phyloP scores from a whole-genome alignment of 2,888 invertebrate genomes.

The Serrognathus titanus region DNA sequence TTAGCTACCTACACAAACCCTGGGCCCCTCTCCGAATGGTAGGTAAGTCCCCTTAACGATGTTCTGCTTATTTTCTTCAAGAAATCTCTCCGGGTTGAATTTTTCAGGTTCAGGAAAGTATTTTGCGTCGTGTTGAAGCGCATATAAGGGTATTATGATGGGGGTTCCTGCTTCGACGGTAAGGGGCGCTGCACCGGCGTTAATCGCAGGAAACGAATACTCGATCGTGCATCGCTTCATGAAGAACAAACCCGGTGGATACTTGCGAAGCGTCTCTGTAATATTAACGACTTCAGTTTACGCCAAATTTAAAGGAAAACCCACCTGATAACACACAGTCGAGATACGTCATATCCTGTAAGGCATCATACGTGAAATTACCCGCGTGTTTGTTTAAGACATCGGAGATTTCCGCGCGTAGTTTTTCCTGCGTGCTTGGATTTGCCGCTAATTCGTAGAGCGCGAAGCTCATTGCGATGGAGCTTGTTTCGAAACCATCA shows the following conservation, averaged over 20 bases:
- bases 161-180: slow-evolving; percentile 35
- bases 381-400: slow-evolving; percentile 37
- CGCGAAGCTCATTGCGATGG: slow-evolving; percentile 43
- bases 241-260: slow-evolving; percentile 24
- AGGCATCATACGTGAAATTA: slow-evolving; percentile 43
- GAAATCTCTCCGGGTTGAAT: slow-evolving; percentile 47
- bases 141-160: slow-evolving; percentile 37
- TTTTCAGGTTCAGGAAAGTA: slow-evolving; percentile 44
- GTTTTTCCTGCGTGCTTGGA: slow-evolving; percentile 44
- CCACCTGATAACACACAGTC: slow-evolving; percentile 45
- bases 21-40: slow-evolving; percentile 38
- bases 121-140: slow-evolving; percentile 42
- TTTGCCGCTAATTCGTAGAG: slow-evolving; percentile 46
- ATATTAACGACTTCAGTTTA: background rate
- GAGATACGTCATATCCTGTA: slow-evolving; percentile 49
- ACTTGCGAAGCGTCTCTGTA: slow-evolving; percentile 24
- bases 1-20: slow-evolving; percentile 33
- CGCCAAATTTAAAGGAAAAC: no score
- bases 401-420: slow-evolving; percentile 43
- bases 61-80: slow-evolving; percentile 32
- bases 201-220: slow-evolving; percentile 26
- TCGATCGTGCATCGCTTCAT: slow-evolving; percentile 30
- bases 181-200: slow-evolving; percentile 22
- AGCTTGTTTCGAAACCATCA: slow-evolving; percentile 52
- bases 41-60: slow-evolving; percentile 32